Evolutionary conservation across 2,888 invertebrate species (phyloP).

Genomic region (Cheilosia vernalis): DNA sequence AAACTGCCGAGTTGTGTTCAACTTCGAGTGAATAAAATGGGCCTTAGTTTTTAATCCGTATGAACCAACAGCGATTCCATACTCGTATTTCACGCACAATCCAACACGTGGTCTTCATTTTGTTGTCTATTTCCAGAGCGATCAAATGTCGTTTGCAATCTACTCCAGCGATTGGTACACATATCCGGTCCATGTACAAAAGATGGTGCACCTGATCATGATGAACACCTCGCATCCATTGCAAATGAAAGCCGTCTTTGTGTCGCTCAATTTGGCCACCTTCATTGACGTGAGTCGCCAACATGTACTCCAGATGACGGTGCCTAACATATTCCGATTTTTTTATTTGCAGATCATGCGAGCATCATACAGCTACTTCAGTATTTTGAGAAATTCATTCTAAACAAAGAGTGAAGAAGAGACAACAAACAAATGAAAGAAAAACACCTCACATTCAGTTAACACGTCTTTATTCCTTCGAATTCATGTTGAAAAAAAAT

Average conservation of each 20-base stretch:
- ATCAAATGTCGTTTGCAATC: constrained; percentile 76
- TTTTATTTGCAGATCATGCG: constrained; percentile 77
- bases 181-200: constrained; percentile 77
- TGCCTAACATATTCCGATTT: not conserved
- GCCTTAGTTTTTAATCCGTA: no score
- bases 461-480: constrained; percentile 57
- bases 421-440: not conserved
- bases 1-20: no score
- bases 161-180: constrained; percentile 79
- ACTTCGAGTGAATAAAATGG: no score
- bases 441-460: not conserved
- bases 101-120: no score
- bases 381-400: constrained; percentile 76
- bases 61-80: no score
- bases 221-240: constrained; percentile 77
- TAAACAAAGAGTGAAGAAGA: not conserved
- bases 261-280: constrained; percentile 79
- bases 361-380: constrained; percentile 81
- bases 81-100: no score
- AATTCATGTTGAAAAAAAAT: constrained; percentile 50
- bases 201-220: constrained; percentile 78
- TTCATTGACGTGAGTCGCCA: constrained; percentile 78
- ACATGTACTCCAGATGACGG: not conserved
- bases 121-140: constrained; percentile 73
- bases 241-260: constrained; percentile 78